Conservation (phyloP, 2,113 vertebrate species). For the Lepisosteus osseus region DNA sequence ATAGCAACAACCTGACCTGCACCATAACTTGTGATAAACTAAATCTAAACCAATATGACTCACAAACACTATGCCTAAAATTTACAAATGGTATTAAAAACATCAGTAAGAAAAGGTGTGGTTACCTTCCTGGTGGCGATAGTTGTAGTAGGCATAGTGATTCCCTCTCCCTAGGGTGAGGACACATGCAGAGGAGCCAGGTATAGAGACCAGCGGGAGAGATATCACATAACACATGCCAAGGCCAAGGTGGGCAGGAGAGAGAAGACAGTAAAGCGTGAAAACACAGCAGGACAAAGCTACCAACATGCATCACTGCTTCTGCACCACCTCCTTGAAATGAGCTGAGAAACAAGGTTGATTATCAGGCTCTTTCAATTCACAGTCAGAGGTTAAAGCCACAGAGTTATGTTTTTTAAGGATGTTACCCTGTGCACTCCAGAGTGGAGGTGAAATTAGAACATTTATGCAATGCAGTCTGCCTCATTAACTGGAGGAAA, state of each 20-base stretch:
- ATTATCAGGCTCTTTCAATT: too few relatives aligned
- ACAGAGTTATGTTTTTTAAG: too few relatives aligned
- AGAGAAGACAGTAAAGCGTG: constrained; percentile 80
- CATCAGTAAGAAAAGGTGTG: constrained; percentile 28
- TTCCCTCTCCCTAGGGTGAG: constrained; percentile 88
- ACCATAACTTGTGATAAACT: too few relatives aligned
- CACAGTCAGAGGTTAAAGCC: too few relatives aligned
- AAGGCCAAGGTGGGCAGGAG: constrained; percentile 53
- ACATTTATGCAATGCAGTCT: too few relatives aligned
- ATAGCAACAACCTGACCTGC: too few relatives aligned
- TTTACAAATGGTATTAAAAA: neutral
- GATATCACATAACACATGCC: constrained; percentile 69
- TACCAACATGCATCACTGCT: neutral
- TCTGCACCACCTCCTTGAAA: neutral
- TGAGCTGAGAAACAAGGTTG: too few relatives aligned
- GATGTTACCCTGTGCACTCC: too few relatives aligned
- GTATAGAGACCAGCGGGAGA: constrained; percentile 75
- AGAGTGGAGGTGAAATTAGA: too few relatives aligned
- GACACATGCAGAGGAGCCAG: constrained; percentile 84
- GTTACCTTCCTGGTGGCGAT: constrained; percentile 86
- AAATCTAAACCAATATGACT: too few relatives aligned
- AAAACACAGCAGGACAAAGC: constrained; percentile 67
- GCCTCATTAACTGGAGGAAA: too few relatives aligned
- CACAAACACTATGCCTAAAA: neutral
- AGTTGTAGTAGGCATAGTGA: constrained; percentile 95